Percentiles rank a stretch among this genome's conserved stretches.
Evolutionary conservation across 2,888 invertebrate genomes (phyloP).

Genomic region (Agrotis ipsilon): DNA sequence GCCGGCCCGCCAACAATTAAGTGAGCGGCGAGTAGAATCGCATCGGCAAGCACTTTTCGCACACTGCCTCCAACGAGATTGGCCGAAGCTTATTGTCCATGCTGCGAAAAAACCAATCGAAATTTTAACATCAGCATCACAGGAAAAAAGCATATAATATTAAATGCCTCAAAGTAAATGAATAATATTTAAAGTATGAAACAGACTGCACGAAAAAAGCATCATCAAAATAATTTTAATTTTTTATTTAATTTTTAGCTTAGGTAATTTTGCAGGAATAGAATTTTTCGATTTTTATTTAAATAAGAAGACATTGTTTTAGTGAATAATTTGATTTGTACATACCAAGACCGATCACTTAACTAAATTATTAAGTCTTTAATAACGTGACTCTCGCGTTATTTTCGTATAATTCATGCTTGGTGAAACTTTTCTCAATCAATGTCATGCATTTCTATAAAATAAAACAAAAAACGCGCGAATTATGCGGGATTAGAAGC

Average conservation of each 20-base stretch:
- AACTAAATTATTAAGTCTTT: too few species aligned
- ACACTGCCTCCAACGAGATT: constrained; percentile 92
- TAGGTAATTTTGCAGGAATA: too few species aligned
- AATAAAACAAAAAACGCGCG: not conserved
- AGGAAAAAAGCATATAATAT: not conserved
- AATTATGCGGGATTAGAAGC: too few species aligned
- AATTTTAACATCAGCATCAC: constrained; percentile 11
- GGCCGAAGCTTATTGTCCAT: constrained; percentile 92
- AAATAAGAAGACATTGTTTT: too few species aligned
- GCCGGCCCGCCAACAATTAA: constrained; percentile 93
- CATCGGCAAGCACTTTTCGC: constrained; percentile 93
- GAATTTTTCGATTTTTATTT: too few species aligned
- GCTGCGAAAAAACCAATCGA: constrained; percentile 81
- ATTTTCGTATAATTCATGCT: not conserved
- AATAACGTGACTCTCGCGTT: too few species aligned
- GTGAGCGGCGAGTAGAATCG: constrained; percentile 91
- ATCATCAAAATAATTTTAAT: not conserved
- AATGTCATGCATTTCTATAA: not conserved
- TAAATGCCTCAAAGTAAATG: not conserved
- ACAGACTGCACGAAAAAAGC: not conserved
- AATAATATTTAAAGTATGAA: not conserved
- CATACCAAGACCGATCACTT: too few species aligned
- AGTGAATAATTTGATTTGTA: not conserved
- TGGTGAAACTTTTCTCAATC: not conserved
- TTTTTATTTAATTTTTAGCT: too few species aligned